phyloP scores from a whole-genome alignment of 2,888 invertebrate species.

The Himalopsyche anomala region DNA sequence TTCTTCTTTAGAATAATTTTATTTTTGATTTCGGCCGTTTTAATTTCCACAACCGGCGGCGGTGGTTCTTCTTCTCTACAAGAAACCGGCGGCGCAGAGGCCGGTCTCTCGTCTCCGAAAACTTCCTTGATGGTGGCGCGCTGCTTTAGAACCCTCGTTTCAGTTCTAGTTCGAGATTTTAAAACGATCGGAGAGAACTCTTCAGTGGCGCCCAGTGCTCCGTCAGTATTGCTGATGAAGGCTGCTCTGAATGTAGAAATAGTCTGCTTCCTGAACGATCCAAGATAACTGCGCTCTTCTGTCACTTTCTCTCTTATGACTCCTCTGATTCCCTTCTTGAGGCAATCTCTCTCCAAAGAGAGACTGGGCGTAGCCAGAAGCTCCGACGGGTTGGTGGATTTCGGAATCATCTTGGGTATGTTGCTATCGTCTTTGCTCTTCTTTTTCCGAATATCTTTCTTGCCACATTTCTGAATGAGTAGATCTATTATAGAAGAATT shows the following conservation, averaged over 20 bases:
- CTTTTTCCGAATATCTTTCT: slow-evolving; percentile 77
- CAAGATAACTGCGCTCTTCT: slow-evolving; percentile 79
- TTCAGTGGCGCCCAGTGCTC: slow-evolving; percentile 78
- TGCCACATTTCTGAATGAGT: slow-evolving; percentile 81
- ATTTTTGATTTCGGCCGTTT: neutral
- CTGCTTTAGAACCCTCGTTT: slow-evolving; percentile 84
- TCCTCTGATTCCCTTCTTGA: slow-evolving; percentile 71
- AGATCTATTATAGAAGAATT: slow-evolving; percentile 81
- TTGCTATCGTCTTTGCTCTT: slow-evolving; percentile 77
- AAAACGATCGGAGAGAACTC: slow-evolving; percentile 84
- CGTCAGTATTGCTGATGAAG: slow-evolving; percentile 80
- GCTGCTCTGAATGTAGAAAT: slow-evolving; percentile 82
- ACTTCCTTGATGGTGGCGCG: slow-evolving; percentile 89
- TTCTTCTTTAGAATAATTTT: slow-evolving; percentile 69
- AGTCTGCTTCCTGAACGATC: slow-evolving; percentile 83
- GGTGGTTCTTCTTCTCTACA: slow-evolving; percentile 73
- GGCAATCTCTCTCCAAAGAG: slow-evolving; percentile 72
- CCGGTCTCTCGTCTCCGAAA: slow-evolving; percentile 86
- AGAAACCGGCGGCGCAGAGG: slow-evolving; percentile 86
- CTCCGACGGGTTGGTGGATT: slow-evolving; percentile 77
- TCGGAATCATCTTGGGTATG: slow-evolving; percentile 77
- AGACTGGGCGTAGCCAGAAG: slow-evolving; percentile 82
- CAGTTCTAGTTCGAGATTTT: slow-evolving; percentile 85
- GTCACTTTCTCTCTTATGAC: slow-evolving; percentile 75
- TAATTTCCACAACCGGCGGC: slow-evolving; percentile 52